phyloP scores from a whole-genome alignment of 2,797 vertebrate genomes.

The Diglossa cyanea region DNA sequence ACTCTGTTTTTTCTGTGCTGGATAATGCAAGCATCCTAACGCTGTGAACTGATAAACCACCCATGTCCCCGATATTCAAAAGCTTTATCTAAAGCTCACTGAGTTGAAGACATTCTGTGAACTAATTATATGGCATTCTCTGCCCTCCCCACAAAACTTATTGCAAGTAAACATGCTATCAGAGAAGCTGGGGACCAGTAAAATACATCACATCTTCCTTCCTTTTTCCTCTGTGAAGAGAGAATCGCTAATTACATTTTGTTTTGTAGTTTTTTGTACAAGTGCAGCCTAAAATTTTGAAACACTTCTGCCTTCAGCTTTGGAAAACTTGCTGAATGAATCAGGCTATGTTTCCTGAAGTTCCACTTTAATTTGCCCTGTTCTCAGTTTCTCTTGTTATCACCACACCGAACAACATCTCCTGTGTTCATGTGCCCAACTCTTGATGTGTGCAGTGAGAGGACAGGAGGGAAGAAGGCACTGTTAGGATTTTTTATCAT shows the following conservation, averaged over 20 bases:
- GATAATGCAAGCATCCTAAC: neutral
- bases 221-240: neutral
- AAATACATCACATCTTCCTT: neutral
- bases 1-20: neutral
- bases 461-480: neutral
- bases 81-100: neutral
- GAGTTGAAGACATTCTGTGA: neutral
- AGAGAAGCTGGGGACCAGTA: neutral
- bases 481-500: neutral
- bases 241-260: neutral
- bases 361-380: neutral
- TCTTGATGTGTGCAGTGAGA: neutral
- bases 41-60: neutral
- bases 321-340: neutral
- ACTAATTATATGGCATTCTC: neutral
- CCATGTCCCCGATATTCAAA: neutral
- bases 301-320: neutral
- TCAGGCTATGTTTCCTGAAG: neutral
- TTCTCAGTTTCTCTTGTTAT: neutral
- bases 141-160: neutral
- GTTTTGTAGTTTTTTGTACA: neutral
- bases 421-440: accelerated
- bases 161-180: neutral
- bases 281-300: neutral
- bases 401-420: neutral